phyloP scores from a whole-genome alignment of 2,797 vertebrate genomes.

The Huso huso region DNA sequence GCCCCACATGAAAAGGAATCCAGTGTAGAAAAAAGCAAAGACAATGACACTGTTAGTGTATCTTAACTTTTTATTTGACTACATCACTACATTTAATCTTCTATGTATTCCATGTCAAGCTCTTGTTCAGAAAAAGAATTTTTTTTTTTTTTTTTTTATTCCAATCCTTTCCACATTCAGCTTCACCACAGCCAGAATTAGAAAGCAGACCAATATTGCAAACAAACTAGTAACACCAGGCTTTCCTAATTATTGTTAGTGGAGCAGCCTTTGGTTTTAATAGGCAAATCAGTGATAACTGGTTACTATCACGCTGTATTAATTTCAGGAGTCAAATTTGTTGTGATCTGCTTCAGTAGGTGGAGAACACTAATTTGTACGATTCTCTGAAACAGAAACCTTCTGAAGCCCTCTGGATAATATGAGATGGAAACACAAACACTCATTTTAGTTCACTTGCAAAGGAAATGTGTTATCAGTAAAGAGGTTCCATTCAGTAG shows the following conservation, averaged over 20 bases:
- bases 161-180: constrained; percentile 17
- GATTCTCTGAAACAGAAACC: background rate
- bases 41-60: constrained; percentile 72
- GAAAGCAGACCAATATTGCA: background rate
- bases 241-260: constrained; percentile 1
- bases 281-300: background rate
- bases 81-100: constrained; percentile 30
- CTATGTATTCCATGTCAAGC: constrained; percentile 17
- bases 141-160: constrained; percentile 1
- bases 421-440: background rate
- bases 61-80: constrained; percentile 46
- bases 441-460: no score
- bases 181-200: constrained; percentile 13
- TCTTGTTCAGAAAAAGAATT: background rate
- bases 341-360: background rate
- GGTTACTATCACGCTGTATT: background rate
- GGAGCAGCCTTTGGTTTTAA: background rate
- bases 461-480: no score
- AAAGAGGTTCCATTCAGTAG: no score
- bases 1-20: constrained; percentile 76
- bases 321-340: background rate
- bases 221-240: constrained; percentile 3
- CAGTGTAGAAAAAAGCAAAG: constrained; percentile 79
- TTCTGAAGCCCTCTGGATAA: background rate
- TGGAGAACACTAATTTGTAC: background rate